Conservation (phyloP, 1,140 invertebrate species). For the Probaryconus sp. region DNA sequence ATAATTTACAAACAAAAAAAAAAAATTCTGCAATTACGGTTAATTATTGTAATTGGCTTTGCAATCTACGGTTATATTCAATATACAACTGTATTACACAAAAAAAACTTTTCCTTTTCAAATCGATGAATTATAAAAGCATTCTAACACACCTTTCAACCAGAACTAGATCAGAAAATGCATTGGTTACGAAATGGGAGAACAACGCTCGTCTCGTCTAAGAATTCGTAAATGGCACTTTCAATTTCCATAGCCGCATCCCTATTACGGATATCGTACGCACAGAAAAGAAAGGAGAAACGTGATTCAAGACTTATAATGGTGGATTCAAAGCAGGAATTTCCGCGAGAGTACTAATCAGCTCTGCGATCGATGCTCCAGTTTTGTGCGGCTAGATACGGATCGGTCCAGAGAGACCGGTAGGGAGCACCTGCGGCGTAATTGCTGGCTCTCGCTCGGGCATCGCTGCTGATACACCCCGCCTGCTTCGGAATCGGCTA, state of each 20-base stretch:
- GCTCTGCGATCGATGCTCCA: conserved; percentile 64
- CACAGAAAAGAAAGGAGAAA: conserved; percentile 11
- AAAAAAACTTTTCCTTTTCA: too few species aligned
- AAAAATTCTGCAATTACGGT: too few species aligned
- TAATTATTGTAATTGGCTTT: too few species aligned
- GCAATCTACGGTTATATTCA: too few species aligned
- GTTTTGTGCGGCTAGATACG: conserved; percentile 61
- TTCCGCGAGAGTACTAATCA: conserved; percentile 66
- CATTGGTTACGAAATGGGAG: too few species aligned
- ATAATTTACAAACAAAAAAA: too few species aligned
- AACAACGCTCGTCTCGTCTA: conserved; percentile 31
- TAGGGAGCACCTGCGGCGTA: conserved; percentile 50
- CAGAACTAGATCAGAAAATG: too few species aligned
- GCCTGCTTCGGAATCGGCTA: conserved; percentile 18
- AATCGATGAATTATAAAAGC: too few species aligned
- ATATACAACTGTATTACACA: too few species aligned
- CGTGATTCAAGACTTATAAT: conserved; percentile 11
- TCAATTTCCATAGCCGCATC: conserved; percentile 40
- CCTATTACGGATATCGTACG: conserved; percentile 17
- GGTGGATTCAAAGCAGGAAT: conserved; percentile 34
- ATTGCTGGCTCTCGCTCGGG: conserved; percentile 59
- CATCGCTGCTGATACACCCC: conserved; percentile 32
- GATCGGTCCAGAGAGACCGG: not conserved
- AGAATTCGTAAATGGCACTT: conserved; percentile 31
- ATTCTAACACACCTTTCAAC: too few species aligned